Conservation (phyloP, 1,140 invertebrate genomes). For the Sarcophaga peregrina region DNA sequence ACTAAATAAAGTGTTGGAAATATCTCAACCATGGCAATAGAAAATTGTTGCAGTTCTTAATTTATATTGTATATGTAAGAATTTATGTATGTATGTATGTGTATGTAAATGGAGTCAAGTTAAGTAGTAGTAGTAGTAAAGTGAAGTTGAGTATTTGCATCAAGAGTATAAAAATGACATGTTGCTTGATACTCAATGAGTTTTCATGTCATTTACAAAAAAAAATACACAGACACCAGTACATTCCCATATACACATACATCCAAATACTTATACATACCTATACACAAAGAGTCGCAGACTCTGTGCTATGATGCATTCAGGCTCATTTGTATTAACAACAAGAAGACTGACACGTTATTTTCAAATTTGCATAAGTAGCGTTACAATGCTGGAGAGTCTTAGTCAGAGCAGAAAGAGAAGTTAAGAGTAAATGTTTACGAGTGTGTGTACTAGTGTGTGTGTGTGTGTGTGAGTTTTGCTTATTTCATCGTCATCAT, state of each 20-base stretch:
- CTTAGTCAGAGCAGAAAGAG: background rate
- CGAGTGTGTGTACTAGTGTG: background rate
- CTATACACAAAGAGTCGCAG: no score
- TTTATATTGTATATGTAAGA: background rate
- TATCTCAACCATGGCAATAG: constrained; percentile 19
- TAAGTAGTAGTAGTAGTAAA: background rate
- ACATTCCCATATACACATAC: background rate
- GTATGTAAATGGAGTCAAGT: no score
- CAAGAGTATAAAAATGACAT: constrained; percentile 47
- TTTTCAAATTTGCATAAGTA: constrained; percentile 47
- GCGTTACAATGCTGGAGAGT: constrained; percentile 40
- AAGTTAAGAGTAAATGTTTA: background rate
- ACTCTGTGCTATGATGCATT: no score
- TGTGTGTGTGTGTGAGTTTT: background rate
- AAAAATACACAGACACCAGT: background rate
- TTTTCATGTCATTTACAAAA: constrained; percentile 31
- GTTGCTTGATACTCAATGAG: constrained; percentile 44
- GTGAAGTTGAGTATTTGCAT: constrained; percentile 32
- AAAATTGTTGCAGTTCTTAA: background rate
- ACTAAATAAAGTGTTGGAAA: constrained; percentile 38
- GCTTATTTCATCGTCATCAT: constrained; percentile 25
- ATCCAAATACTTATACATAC: background rate
- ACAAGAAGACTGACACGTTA: constrained; percentile 30
- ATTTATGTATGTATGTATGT: no score
- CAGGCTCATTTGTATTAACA: constrained; percentile 13